Evolutionary conservation across 1,140 invertebrate genomes (phyloP).

Genomic region (Pogonomyrmex californicus): DNA sequence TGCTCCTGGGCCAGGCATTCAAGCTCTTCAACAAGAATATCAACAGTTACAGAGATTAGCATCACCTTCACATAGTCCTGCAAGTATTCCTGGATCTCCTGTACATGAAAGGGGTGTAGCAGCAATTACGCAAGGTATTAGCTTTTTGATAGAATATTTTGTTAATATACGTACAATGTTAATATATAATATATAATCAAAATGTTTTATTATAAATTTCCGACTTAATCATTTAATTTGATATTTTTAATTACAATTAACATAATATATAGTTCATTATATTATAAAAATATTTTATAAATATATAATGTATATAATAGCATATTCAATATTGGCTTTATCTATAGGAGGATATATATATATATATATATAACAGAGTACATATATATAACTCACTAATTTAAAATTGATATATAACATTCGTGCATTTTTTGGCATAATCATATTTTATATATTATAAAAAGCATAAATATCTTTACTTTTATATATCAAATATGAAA

Average conservation of each 20-base stretch:
- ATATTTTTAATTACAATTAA: no score
- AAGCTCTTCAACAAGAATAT: constrained; percentile 91
- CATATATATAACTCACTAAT: no score
- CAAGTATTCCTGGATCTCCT: constrained; percentile 89
- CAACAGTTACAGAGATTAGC: constrained; percentile 90
- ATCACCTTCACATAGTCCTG: constrained; percentile 87
- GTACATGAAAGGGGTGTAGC: constrained; percentile 90
- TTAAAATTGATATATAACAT: no score
- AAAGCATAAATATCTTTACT: no score
- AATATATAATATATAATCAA: background rate
- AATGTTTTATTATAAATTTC: background rate
- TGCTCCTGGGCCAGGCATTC: constrained; percentile 88
- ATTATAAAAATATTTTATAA: background rate
- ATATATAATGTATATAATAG: background rate
- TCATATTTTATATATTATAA: no score
- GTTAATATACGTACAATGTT: background rate
- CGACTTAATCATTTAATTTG: background rate
- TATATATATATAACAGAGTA: no score
- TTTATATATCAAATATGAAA: no score
- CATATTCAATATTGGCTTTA: background rate
- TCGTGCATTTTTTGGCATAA: no score
- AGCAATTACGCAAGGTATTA: constrained; percentile 92
- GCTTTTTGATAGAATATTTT: constrained; percentile 2
- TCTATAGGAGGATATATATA: no score
- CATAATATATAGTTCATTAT: no score